Conservation (phyloP, 53 echinoderm and acorn worm species). For the Holothuria leucospilota region DNA sequence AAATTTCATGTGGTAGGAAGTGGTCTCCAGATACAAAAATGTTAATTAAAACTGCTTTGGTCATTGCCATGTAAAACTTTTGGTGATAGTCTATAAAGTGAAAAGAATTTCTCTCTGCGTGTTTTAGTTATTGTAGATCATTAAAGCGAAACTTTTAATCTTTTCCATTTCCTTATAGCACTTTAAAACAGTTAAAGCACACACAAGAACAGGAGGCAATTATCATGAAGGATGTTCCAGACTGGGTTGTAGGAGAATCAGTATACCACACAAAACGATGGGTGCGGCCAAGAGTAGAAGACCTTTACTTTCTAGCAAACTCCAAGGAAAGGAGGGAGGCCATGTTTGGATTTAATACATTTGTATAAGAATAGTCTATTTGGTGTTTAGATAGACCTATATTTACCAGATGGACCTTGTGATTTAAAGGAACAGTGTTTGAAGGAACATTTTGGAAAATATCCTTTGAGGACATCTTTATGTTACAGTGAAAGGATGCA, state of each 20-base stretch:
- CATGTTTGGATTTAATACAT: conserved; percentile 67
- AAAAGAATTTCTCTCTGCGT: no score
- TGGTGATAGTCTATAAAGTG: no score
- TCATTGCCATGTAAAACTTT: no score
- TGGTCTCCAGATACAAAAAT: no score
- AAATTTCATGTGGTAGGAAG: no score
- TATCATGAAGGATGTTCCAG: conserved; percentile 96
- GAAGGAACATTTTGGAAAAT: background rate
- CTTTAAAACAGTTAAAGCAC: conserved; percentile 71
- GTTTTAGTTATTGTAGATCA: no score
- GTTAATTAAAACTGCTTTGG: no score
- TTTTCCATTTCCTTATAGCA: conserved; percentile 32
- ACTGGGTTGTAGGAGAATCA: conserved; percentile 82
- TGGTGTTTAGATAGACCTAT: background rate
- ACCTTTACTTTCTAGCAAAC: conserved; percentile 85
- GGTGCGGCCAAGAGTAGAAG: conserved; percentile 69
- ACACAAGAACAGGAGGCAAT: conserved; percentile 81
- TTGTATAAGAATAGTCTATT: conserved; percentile 55
- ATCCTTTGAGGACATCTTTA: no score
- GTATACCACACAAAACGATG: conserved; percentile 87
- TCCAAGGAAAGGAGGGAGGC: conserved; percentile 69
- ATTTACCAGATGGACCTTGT: background rate
- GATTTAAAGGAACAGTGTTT: background rate
- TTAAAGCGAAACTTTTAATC: no score
- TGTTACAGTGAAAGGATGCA: no score